These are phyloP conservation scores for Hycleus phaleratus DNA, from an alignment of 1,140 invertebrate genomes.

Conservation along the genomic window DNA sequence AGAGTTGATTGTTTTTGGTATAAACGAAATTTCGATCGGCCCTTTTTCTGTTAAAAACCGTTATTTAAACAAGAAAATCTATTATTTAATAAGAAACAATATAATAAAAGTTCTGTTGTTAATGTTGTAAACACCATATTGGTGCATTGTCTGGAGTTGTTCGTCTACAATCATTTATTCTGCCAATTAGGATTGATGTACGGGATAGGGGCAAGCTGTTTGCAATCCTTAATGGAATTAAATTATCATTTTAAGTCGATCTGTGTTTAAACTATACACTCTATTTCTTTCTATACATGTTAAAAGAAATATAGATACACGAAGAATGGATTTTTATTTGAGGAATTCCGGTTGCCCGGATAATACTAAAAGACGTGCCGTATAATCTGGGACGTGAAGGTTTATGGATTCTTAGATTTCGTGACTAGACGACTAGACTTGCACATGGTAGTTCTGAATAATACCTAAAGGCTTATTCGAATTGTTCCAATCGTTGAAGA, in stretches of 20 bases:
- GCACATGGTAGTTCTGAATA: no score
- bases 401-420: slow-evolving; percentile 10
- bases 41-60: no score
- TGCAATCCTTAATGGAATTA: slow-evolving; percentile 23
- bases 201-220: slow-evolving; percentile 4
- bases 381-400: slow-evolving; percentile 16
- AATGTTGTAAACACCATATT: background rate
- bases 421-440: slow-evolving; percentile 2
- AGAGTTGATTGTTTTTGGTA: no score
- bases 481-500: no score
- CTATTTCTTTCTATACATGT: no score
- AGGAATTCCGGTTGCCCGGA: slow-evolving; percentile 6
- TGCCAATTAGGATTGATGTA: slow-evolving; percentile 14
- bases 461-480: no score
- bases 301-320: no score
- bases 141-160: background rate
- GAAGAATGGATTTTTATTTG: no score
- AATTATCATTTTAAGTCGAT: slow-evolving; percentile 26
- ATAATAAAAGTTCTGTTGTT: no score
- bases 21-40: no score
- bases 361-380: slow-evolving; percentile 17
- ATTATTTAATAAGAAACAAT: no score
- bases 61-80: no score
- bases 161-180: slow-evolving; percentile 9
- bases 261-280: slow-evolving; percentile 4